Evolutionary conservation across 1,140 invertebrate species (phyloP).

Genomic region (Globodera ellingtonae): DNA sequence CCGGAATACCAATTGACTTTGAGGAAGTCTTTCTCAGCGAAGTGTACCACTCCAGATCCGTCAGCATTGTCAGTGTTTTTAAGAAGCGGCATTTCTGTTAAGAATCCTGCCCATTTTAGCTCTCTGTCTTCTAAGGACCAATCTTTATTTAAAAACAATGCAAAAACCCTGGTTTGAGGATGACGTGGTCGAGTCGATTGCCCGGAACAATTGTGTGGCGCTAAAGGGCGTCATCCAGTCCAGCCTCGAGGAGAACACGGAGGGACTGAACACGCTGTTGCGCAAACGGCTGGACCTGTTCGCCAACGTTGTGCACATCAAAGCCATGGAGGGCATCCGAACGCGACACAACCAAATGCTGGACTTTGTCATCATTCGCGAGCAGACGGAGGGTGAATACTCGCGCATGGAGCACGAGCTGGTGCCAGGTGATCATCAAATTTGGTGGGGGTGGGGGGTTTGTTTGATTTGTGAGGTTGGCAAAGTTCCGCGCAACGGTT

Average conservation of each 20-base stretch:
- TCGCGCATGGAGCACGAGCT: constrained; percentile 96
- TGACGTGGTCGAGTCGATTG: constrained; percentile 8
- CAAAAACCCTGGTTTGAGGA: background rate
- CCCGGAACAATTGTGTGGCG: background rate
- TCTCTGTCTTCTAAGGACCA: no score
- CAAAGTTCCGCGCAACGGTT: no score
- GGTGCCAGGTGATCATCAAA: constrained; percentile 67
- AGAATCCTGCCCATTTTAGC: no score
- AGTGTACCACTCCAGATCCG: constrained; percentile 87
- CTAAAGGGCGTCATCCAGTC: constrained; percentile 65
- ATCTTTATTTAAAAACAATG: constrained; percentile 66
- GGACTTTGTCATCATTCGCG: constrained; percentile 76
- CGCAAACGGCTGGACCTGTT: constrained; percentile 65
- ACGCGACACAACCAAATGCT: constrained; percentile 82
- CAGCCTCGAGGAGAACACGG: constrained; percentile 61
- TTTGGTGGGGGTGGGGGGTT: no score
- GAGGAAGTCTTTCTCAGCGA: constrained; percentile 89
- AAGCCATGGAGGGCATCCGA: constrained; percentile 83
- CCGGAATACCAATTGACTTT: constrained; percentile 93
- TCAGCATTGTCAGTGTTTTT: constrained; percentile 92
- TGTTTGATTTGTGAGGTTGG: no score
- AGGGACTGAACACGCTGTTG: constrained; percentile 61
- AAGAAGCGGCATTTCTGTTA: constrained; percentile 59
- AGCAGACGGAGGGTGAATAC: constrained; percentile 77
- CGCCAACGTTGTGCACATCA: constrained; percentile 92